phyloP scores from a whole-genome alignment of 2,797 vertebrate species.

The Iguana delicatissima region DNA sequence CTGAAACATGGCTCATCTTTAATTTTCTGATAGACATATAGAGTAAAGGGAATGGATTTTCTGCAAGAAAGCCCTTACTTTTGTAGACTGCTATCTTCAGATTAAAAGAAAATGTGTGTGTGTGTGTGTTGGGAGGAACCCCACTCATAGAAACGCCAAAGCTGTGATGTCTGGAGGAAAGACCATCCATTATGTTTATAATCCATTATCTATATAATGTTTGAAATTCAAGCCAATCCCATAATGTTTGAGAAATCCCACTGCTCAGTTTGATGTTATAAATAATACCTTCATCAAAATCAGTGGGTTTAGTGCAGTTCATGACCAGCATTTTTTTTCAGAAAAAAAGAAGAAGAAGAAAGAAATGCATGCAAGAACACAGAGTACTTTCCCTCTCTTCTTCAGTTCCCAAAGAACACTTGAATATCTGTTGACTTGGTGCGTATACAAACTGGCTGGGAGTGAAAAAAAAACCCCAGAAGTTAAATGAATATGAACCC shows the following conservation, averaged over 20 bases:
- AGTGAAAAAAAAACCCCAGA: background rate
- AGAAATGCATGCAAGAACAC: background rate
- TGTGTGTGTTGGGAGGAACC: background rate
- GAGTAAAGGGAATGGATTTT: background rate
- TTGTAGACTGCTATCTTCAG: background rate
- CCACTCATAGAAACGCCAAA: background rate
- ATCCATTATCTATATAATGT: background rate
- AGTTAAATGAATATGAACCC: conserved; percentile 42
- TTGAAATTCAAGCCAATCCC: background rate
- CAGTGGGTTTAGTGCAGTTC: background rate
- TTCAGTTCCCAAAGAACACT: background rate
- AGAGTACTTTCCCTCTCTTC: conserved; percentile 20
- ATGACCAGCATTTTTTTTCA: background rate
- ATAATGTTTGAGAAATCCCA: conserved; percentile 8
- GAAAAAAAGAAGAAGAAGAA: background rate
- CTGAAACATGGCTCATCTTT: background rate
- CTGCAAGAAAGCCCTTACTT: background rate
- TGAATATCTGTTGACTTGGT: conserved; percentile 31
- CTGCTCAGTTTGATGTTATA: background rate
- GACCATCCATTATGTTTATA: background rate
- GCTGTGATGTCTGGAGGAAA: conserved; percentile 10
- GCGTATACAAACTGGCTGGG: background rate
- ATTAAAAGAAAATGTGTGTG: conserved; percentile 4
- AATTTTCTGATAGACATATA: background rate
- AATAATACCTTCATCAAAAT: conserved; percentile 9